phyloP scores from a whole-genome alignment of 2,113 vertebrate species.

The Salminus brasiliensis region DNA sequence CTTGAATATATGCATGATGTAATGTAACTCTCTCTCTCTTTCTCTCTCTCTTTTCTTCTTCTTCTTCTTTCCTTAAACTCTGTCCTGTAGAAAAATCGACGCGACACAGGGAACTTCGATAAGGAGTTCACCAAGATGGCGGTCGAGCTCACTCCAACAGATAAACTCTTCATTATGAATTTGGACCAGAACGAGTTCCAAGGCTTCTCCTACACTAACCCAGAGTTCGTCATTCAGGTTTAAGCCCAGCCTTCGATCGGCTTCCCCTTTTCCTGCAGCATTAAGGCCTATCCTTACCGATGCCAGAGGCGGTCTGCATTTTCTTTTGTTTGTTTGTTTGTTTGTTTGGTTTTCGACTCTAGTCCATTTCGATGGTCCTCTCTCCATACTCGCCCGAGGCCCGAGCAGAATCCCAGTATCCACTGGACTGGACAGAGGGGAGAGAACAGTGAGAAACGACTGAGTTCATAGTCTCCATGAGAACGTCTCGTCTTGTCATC shows the following conservation, averaged over 20 bases:
- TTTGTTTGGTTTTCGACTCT: background rate
- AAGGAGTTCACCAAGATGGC: constrained; percentile 98
- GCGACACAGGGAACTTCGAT: constrained; percentile 96
- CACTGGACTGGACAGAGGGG: constrained; percentile 2
- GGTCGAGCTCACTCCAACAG: constrained; percentile 95
- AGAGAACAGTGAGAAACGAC: constrained; percentile 25
- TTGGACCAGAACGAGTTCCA: constrained; percentile 99
- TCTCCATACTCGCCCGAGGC: constrained; percentile 8
- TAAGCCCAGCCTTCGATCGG: constrained; percentile 63
- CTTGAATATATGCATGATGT: too few relatives aligned
- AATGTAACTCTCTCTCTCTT: background rate
- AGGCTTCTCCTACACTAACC: constrained; percentile 98
- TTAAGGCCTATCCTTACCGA: background rate
- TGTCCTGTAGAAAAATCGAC: constrained; percentile 87
- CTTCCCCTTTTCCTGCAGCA: background rate
- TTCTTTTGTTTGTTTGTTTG: too few relatives aligned
- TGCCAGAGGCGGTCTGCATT: background rate
- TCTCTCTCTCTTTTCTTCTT: too few relatives aligned
- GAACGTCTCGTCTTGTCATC: constrained; percentile 47
- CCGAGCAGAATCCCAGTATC: constrained; percentile 26
- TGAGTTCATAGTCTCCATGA: constrained; percentile 50
- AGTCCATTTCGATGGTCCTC: constrained; percentile 16
- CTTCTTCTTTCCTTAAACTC: background rate
- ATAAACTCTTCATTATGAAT: constrained; percentile 99
- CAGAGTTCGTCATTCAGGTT: constrained; percentile 95